These are phyloP conservation scores for Pharmacophagus antenor DNA, from an alignment of 2,888 invertebrate species.

Conservation along the genomic window DNA sequence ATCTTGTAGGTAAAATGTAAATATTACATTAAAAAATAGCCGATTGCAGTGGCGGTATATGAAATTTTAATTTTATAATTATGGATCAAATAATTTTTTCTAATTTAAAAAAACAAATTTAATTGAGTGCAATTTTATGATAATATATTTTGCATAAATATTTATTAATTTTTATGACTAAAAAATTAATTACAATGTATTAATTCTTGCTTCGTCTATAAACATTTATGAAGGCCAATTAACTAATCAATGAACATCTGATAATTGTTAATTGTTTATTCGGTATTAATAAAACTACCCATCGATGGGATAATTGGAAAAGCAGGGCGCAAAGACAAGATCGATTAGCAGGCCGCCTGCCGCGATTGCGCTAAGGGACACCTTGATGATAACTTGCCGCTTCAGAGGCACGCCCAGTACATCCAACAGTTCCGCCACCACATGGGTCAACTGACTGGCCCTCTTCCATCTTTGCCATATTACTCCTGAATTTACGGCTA, in stretches of 20 bases:
- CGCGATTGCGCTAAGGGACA: slow-evolving; percentile 42
- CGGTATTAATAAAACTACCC: not conserved
- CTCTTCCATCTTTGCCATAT: slow-evolving; percentile 52
- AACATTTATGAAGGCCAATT: not conserved
- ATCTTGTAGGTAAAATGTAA: too few species aligned
- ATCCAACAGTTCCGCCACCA: slow-evolving; percentile 53
- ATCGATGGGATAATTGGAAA: not conserved
- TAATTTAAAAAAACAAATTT: too few species aligned
- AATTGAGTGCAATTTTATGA: too few species aligned
- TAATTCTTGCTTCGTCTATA: not conserved
- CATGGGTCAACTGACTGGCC: slow-evolving; percentile 49
- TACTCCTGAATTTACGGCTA: slow-evolving; percentile 50
- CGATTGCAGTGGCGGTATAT: not conserved
- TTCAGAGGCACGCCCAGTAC: slow-evolving; percentile 50
- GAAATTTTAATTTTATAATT: too few species aligned
- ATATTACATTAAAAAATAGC: not conserved
- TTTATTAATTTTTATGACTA: too few species aligned
- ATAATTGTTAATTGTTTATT: not conserved
- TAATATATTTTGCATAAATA: too few species aligned
- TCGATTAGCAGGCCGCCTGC: slow-evolving; percentile 42
- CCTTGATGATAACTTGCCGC: slow-evolving; percentile 51
- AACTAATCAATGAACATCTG: not conserved
- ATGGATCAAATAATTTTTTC: too few species aligned
- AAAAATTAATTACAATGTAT: not conserved
- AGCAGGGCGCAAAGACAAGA: slow-evolving; percentile 31